These are phyloP conservation scores for Syngnathus floridae DNA, from an alignment of 2,113 vertebrate genomes.

Conservation along the genomic window DNA sequence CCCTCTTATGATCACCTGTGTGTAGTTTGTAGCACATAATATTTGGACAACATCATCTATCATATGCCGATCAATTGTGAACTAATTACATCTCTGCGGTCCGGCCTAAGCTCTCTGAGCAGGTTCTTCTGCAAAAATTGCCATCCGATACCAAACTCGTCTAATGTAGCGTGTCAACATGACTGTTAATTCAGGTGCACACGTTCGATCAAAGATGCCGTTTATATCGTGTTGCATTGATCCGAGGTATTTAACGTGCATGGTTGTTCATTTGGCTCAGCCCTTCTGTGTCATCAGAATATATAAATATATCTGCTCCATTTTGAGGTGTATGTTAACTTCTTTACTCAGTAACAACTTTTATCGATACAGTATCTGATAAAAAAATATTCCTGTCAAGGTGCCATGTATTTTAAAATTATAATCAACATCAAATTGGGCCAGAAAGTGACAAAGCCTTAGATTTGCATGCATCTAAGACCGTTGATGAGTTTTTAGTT, in stretches of 20 bases:
- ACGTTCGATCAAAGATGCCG: slow-evolving; percentile 10
- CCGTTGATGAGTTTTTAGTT: too few species aligned
- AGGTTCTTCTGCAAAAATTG: slow-evolving; percentile 29
- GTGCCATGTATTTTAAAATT: too few species aligned
- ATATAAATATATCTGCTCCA: not conserved
- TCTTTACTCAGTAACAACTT: too few species aligned
- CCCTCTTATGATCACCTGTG: slow-evolving; percentile 43
- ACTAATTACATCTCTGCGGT: slow-evolving; percentile 46
- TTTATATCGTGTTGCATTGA: slow-evolving; percentile 10
- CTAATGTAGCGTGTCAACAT: slow-evolving; percentile 36
- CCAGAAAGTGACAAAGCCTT: too few species aligned
- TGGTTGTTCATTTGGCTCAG: not conserved
- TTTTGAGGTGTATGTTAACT: not conserved
- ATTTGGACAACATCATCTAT: slow-evolving; percentile 40
- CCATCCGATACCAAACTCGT: slow-evolving; percentile 28
- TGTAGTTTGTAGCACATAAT: slow-evolving; percentile 38
- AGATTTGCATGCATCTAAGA: too few species aligned
- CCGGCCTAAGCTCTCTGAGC: slow-evolving; percentile 8
- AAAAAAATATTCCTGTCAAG: too few species aligned
- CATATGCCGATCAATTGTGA: slow-evolving; percentile 52
- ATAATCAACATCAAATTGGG: too few species aligned
- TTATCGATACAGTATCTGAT: too few species aligned
- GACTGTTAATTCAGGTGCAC: slow-evolving; percentile 17
- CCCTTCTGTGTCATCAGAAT: slow-evolving; percentile 1
- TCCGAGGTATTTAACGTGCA: slow-evolving; percentile 3